Conservation (phyloP, 2,888 invertebrate species). For the Chalcosyrphus nemorum region DNA sequence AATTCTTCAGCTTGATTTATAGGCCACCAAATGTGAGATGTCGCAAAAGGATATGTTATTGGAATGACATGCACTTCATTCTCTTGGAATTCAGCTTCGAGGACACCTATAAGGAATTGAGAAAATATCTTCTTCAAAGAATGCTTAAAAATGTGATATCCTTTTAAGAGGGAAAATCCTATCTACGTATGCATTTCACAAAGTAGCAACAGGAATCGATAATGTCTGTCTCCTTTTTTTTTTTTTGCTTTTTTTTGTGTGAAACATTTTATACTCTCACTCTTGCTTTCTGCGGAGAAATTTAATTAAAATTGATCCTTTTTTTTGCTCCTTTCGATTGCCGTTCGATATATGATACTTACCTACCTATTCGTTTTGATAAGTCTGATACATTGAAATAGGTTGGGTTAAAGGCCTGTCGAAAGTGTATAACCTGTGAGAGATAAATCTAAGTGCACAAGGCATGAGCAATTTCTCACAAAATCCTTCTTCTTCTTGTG, state of each 20-base stretch:
- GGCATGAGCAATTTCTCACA: not conserved
- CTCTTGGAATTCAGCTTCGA: conserved; percentile 92
- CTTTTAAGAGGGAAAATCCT: not conserved
- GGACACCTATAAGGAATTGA: conserved; percentile 85
- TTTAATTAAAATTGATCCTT: conserved; percentile 52
- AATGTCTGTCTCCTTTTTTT: not conserved
- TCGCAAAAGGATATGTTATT: conserved; percentile 94
- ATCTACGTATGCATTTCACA: conserved; percentile 15
- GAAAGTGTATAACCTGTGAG: not conserved
- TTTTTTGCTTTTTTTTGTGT: not conserved
- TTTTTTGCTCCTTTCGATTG: not conserved
- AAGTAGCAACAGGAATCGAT: not conserved
- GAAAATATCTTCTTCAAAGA: conserved; percentile 9
- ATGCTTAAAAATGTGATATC: conserved; percentile 13
- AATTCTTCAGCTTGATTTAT: conserved; percentile 88
- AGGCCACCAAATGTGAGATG: conserved; percentile 95
- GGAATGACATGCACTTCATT: conserved; percentile 93
- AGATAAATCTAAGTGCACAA: not conserved
- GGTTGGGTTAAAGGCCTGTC: not conserved
- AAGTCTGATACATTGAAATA: conserved; percentile 12
- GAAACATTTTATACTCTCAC: no score
- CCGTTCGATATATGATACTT: not conserved
- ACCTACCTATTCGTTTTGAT: not conserved
- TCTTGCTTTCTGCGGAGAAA: not conserved
- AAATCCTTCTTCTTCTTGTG: not conserved